Evolutionary conservation across 2,797 vertebrate species (phyloP), one percentile per base, ranked within the genome.

Genomic region (Parauchenoglanis ngamensis): DNA sequence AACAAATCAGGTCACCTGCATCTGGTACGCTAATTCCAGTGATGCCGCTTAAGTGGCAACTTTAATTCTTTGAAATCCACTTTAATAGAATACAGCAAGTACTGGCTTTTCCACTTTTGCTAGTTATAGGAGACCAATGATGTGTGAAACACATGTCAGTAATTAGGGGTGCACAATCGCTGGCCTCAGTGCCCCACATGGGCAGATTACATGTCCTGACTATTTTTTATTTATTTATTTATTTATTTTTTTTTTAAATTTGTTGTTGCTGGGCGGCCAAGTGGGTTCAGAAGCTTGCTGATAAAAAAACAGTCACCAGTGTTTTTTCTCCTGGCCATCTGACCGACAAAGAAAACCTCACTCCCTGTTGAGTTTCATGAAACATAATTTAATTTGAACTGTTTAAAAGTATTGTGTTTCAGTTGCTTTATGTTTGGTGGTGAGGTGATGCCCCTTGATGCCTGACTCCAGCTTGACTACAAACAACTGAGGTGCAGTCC

Each of bases 1-100:
- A 75, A 57, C 44, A 67, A 84, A 31, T 84, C 40, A 70, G 73
- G 77, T 52, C 68, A 77, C 40, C 28, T 84, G 75, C n/a, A 84
- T 79, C 31, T 84, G 49, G 17, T 56, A 28, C 17, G 44, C 17
- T 65, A 28, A 49, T 65, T 65, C 19, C 25, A 68, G 6, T 68
- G n/a, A 70, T 54, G 19, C 81, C 31, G n/a, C 28, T 3, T 8
- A n/a, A n/a, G 25, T 63, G 57, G 1, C 23, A 63, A 81, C 54
- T 21, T 81, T 61, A 61, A 19, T 44, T 40, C 10, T 81, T n/a
- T 81, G 19, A 80, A 23, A 23, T 40, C 1, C 11, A 25, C 5
- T 61, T 67, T 67, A 67, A 19, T 21, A 31, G 25, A 67, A 67
- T 67, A 11, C 44, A 23, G n/a, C 4, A 31, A 67, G 12, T 61